Conservation (phyloP, 2,888 invertebrate species). For the Acanthosepion lycidas region DNA sequence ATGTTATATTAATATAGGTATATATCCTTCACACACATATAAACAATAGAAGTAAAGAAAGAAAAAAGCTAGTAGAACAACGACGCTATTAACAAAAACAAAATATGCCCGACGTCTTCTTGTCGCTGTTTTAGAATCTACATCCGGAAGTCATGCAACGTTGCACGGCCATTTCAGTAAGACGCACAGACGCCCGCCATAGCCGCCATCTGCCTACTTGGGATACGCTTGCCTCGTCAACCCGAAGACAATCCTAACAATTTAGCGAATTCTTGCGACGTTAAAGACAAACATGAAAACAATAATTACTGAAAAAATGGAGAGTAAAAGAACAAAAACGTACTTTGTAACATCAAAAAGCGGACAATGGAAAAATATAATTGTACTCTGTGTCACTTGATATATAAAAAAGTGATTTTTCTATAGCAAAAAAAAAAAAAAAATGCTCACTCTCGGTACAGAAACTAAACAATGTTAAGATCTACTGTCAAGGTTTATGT, state of each 20-base stretch:
- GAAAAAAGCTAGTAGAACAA: too few species aligned
- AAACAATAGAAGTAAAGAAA: too few species aligned
- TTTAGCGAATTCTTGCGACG: neutral
- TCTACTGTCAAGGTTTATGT: too few species aligned
- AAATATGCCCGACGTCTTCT: neutral
- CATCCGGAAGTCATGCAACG: conserved; percentile 8
- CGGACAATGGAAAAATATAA: neutral
- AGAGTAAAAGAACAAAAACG: neutral
- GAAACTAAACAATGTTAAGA: too few species aligned
- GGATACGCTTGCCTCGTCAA: conserved; percentile 14
- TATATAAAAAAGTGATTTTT: neutral
- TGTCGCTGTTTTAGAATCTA: neutral
- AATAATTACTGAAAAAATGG: neutral
- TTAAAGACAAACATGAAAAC: neutral
- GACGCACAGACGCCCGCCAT: neutral
- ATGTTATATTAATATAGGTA: too few species aligned
- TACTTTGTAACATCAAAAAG: neutral
- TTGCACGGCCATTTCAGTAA: neutral
- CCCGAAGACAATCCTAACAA: neutral
- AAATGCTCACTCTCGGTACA: too few species aligned
- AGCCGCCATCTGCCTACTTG: neutral
- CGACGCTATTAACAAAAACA: neutral
- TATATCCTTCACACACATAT: too few species aligned
- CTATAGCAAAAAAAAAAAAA: too few species aligned
- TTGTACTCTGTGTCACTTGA: neutral